Evolutionary conservation across 2,113 vertebrate species (phyloP).

Genomic region (Ondatra zibethicus): DNA sequence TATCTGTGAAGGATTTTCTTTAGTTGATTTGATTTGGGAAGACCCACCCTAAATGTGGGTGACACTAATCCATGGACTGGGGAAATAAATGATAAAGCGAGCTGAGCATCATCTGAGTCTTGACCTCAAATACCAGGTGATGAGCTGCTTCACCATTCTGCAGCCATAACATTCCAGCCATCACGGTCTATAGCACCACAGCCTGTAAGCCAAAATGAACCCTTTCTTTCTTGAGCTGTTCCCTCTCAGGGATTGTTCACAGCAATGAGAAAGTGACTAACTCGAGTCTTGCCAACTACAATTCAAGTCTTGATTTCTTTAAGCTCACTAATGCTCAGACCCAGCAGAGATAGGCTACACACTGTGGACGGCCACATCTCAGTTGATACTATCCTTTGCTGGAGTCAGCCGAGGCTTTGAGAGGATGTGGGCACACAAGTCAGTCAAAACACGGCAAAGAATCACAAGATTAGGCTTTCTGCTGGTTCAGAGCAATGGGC

Average conservation of each 20-base stretch:
- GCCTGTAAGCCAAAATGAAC: not conserved
- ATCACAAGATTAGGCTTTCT: not conserved
- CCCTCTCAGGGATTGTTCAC: not conserved
- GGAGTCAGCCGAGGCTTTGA: not conserved
- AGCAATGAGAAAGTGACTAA: not conserved
- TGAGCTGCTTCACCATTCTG: not conserved
- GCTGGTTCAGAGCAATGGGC: accelerated
- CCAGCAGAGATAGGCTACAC: accelerated
- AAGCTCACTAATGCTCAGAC: accelerated
- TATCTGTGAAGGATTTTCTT: not conserved
- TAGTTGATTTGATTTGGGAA: not conserved
- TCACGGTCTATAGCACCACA: too few species aligned
- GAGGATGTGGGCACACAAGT: not conserved
- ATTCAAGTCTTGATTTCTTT: not conserved
- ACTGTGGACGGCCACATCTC: accelerated
- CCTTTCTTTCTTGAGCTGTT: not conserved
- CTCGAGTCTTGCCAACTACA: not conserved
- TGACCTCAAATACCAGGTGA: too few species aligned
- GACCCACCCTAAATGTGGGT: not conserved
- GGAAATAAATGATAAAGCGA: not conserved
- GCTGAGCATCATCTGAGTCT: not conserved
- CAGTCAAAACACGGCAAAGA: accelerated
- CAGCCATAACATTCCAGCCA: too few species aligned
- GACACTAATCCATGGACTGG: too few species aligned
- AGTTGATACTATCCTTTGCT: not conserved